Evolutionary conservation across 2,888 invertebrate species (phyloP).

Genomic region (Euproctis similis): DNA sequence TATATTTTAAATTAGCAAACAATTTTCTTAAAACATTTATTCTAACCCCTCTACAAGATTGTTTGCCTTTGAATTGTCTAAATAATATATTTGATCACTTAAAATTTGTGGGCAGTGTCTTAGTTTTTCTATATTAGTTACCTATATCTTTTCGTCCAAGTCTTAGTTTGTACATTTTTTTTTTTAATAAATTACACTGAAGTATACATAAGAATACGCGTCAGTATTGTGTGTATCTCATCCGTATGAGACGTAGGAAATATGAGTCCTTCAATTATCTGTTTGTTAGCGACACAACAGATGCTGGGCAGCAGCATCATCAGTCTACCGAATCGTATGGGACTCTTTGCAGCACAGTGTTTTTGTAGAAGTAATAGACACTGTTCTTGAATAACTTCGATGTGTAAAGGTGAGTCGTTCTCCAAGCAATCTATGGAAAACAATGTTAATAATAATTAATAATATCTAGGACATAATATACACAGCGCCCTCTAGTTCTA

Average conservation of each 20-base stretch:
- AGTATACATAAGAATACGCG: conserved; percentile 50
- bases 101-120: too few relatives aligned
- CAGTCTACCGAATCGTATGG: conserved; percentile 82
- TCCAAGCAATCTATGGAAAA: conserved; percentile 37
- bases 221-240: conserved; percentile 43
- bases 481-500: too few relatives aligned
- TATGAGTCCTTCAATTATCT: conserved; percentile 78
- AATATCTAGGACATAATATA: too few relatives aligned
- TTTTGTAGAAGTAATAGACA: conserved; percentile 85
- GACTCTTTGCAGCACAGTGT: conserved; percentile 71
- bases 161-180: background rate
- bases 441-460: too few relatives aligned
- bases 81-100: too few relatives aligned
- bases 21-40: too few relatives aligned
- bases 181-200: conserved; percentile 24
- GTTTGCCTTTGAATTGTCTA: too few relatives aligned
- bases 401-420: conserved; percentile 41
- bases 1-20: too few relatives aligned
- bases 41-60: too few relatives aligned
- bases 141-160: too few relatives aligned
- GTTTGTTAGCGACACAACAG: conserved; percentile 47
- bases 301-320: conserved; percentile 83
- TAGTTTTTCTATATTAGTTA: too few relatives aligned
- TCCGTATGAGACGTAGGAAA: conserved; percentile 80
- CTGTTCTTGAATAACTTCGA: conserved; percentile 86